These are phyloP conservation scores for Holotrichia oblita DNA, from an alignment of 1,140 invertebrate species.

Conservation along the genomic window DNA sequence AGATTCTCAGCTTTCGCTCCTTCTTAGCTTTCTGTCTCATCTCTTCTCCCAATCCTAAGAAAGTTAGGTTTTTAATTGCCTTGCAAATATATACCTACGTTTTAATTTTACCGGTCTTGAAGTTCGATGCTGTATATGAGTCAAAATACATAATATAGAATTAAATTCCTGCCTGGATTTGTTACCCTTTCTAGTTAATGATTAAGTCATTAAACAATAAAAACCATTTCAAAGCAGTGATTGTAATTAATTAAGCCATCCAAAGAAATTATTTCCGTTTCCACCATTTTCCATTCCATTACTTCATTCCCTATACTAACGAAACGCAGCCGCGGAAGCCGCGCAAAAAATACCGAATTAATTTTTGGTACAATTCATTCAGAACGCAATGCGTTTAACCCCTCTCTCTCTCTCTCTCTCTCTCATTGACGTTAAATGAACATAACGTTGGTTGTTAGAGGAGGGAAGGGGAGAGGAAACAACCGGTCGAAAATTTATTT, in stretches of 20 bases:
- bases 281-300: neutral
- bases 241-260: neutral
- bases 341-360: neutral
- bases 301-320: neutral
- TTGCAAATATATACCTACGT: no score
- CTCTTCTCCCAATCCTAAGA: neutral
- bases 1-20: neutral
- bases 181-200: no score
- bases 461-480: neutral
- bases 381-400: neutral
- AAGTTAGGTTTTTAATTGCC: neutral
- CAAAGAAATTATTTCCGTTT: neutral
- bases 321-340: neutral
- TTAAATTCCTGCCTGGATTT: no score
- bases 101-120: no score
- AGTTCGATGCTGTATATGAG: no score
- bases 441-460: neutral
- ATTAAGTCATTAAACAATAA: no score
- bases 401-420: no score
- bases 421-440: neutral
- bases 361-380: neutral
- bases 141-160: no score
- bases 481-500: conserved; percentile 19
- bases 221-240: neutral
- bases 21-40: neutral